phyloP scores from a whole-genome alignment of 1,140 invertebrate species.

The Drosophila virilis region DNA sequence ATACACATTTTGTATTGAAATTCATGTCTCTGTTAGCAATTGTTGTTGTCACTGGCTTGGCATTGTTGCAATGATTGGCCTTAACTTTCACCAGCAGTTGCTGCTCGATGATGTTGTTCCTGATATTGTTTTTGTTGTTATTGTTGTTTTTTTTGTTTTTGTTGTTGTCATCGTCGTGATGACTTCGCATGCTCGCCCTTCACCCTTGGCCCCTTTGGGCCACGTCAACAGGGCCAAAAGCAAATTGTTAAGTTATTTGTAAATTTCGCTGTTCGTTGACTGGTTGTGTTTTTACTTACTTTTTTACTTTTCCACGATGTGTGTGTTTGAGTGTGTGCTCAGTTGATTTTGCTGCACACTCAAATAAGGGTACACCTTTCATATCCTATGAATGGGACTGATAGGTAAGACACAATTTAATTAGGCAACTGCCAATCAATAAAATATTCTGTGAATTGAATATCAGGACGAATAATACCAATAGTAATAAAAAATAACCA shows the following conservation, averaged over 20 bases:
- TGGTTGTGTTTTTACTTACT: constrained; percentile 12
- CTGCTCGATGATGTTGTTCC: constrained; percentile 29
- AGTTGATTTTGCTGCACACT: constrained; percentile 20
- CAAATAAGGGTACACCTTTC: neutral
- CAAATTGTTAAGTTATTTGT: constrained; percentile 81
- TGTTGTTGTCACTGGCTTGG: constrained; percentile 52
- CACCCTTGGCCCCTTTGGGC: constrained; percentile 29
- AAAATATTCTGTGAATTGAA: neutral
- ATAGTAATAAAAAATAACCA: too few relatives aligned
- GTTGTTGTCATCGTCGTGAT: constrained; percentile 45
- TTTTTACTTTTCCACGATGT: constrained; percentile 1
- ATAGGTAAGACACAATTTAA: neutral
- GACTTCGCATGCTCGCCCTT: constrained; percentile 40
- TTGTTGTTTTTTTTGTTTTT: neutral
- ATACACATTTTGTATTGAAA: constrained; percentile 61
- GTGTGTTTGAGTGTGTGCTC: constrained; percentile 11
- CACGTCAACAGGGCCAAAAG: constrained; percentile 67
- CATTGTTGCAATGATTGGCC: constrained; percentile 72
- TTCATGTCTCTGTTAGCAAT: constrained; percentile 73
- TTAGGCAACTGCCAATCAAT: neutral
- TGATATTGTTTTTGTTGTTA: neutral
- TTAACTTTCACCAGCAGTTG: constrained; percentile 71
- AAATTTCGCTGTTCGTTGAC: constrained; percentile 66
- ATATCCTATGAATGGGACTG: neutral
- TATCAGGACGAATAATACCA: neutral